Conservation (phyloP, 2,797 vertebrate species). For the Tenualosa ilisha region DNA sequence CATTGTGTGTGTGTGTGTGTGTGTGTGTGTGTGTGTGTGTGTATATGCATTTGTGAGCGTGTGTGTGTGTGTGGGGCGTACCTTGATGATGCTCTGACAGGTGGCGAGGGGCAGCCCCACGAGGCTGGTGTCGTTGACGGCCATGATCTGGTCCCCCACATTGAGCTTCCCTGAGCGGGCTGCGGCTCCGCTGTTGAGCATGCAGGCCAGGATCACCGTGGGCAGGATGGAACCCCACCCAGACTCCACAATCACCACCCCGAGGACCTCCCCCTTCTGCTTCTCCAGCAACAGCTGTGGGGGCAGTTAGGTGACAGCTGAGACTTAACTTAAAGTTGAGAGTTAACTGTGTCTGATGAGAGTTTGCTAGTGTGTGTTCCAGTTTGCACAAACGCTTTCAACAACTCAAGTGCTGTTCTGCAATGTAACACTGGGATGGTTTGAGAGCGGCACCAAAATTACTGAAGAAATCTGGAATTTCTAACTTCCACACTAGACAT, state of each 20-base stretch:
- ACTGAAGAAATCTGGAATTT: too few species aligned
- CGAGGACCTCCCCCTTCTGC: conserved; percentile 81
- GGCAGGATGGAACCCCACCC: conserved; percentile 88
- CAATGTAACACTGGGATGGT: too few species aligned
- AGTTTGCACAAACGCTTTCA: too few species aligned
- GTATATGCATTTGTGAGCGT: not conserved
- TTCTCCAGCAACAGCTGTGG: conserved; percentile 89
- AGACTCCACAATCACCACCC: conserved; percentile 80
- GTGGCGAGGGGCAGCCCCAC: conserved; percentile 89
- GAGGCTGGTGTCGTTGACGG: conserved; percentile 86
- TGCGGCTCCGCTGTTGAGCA: conserved; percentile 93
- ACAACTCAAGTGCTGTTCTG: too few species aligned
- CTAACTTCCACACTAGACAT: too few species aligned
- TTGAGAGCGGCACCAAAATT: too few species aligned
- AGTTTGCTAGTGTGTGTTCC: too few species aligned
- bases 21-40: conserved; percentile 5
- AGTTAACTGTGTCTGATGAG: too few species aligned
- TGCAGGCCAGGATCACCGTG: conserved; percentile 94
- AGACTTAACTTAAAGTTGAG: too few species aligned
- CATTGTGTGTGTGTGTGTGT: not conserved
- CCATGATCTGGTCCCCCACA: conserved; percentile 98
- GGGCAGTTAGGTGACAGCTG: too few species aligned
- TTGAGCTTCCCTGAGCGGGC: conserved; percentile 94
- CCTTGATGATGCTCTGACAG: conserved; percentile 98
- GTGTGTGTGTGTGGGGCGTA: conserved; percentile 52